These are phyloP conservation scores for Coracopsis vasa DNA, from an alignment of 2,113 vertebrate genomes.

Conservation along the genomic window DNA sequence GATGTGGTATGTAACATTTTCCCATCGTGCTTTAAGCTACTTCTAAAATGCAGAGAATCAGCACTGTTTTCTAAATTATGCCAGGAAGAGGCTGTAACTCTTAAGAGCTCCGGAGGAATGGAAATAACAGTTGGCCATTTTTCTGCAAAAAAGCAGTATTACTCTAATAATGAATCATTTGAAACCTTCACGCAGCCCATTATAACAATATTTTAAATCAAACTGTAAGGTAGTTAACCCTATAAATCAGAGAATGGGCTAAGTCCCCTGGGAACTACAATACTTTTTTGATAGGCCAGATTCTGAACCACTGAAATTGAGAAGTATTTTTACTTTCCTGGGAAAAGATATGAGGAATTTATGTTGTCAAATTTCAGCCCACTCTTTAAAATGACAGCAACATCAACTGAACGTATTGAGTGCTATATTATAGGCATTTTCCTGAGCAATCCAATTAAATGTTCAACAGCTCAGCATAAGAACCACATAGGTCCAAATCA, in stretches of 20 bases:
- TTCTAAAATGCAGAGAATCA: neutral
- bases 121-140: neutral
- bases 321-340: neutral
- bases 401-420: accelerated
- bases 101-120: neutral
- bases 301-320: neutral
- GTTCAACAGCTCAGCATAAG: neutral
- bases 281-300: neutral
- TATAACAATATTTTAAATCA: conserved; percentile 11
- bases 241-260: conserved; percentile 28
- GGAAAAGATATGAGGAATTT: neutral
- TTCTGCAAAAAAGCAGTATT: neutral
- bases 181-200: neutral
- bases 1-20: neutral
- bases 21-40: neutral
- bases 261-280: neutral
- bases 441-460: conserved; percentile 20
- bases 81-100: conserved; percentile 12
- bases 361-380: neutral
- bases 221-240: neutral
- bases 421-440: neutral
- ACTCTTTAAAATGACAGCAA: neutral
- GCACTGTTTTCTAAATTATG: conserved; percentile 17
- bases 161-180: neutral
- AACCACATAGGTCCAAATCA: neutral